Conservation (phyloP, 2,888 invertebrate genomes). For the Acanthopleura granulata region DNA sequence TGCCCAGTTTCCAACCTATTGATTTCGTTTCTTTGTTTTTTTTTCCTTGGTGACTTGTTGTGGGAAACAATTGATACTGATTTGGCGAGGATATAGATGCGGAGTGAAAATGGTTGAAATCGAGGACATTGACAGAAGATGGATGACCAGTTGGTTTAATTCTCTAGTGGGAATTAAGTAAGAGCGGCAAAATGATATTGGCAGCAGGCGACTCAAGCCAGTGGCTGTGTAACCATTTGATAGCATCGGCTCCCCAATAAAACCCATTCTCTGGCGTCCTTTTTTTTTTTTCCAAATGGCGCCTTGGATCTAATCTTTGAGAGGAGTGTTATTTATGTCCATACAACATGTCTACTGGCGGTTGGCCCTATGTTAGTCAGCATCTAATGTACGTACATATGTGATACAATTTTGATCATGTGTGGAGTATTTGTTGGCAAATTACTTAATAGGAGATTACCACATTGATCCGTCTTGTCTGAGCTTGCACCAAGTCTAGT, state of each 20-base stretch:
- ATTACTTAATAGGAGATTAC: not conserved
- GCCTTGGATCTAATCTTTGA: not conserved
- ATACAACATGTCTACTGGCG: not conserved
- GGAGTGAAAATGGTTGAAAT: not conserved
- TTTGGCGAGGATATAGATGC: not conserved
- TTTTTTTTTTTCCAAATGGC: too few relatives aligned
- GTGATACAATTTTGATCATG: conserved; percentile 10
- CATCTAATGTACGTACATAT: too few relatives aligned
- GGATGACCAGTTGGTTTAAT: not conserved
- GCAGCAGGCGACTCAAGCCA: not conserved
- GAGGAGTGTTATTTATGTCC: not conserved
- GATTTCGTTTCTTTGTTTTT: too few relatives aligned
- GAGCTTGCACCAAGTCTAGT: not conserved
- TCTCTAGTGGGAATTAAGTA: not conserved
- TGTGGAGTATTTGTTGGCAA: not conserved
- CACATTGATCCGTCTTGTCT: not conserved
- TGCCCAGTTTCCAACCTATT: too few relatives aligned
- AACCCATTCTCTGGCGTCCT: too few relatives aligned
- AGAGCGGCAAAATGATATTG: not conserved
- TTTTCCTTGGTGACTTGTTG: too few relatives aligned
- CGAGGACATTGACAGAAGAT: not conserved
- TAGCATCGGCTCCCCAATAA: not conserved
- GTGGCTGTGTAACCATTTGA: conserved; percentile 1
- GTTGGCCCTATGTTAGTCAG: not conserved
- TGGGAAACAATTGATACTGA: not conserved